Base-by-base conservation (phyloP, 2,888 invertebrate species). In the Megalurothrips usitatus region DNA sequence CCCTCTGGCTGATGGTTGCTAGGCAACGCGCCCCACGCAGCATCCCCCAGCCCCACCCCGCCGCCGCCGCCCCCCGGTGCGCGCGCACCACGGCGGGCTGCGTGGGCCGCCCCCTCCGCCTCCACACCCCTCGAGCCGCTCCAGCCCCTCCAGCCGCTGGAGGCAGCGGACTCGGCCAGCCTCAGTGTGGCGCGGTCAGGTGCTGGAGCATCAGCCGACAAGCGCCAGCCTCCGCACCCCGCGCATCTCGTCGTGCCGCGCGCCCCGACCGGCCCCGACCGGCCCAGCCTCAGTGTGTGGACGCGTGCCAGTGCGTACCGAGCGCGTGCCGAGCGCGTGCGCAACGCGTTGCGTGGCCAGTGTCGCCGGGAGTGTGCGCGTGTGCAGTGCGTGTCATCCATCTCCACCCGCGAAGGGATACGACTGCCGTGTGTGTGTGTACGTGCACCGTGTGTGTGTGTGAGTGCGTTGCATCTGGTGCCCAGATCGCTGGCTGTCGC, bases 11-110 rank as follows among this genome's bases (percentile, higher is more conserved):
- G 17, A 19, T 19, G 58, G 58, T 58, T 58, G 58, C 68, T 9
- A 23, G 68, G 68, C 68, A 75, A 75, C 68, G 23, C 68, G 26
- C 68, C 68, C 68, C 68, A 75, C 68, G 68, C 68, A 75, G 68
- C 68, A 75, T 75, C 68, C 23, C 68, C 4, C 6, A 9, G 23
- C 68, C 12, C 12, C 68, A 14, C 58, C 58, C 68, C 68, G 26
- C 26, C 68, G 23, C 68, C 34, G 34, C 34, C 34, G 34, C 34
- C 58, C 58, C 19, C 9, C 23, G 68, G 68, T 75, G 68, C 68
- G 68, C 68, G 68, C 68, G 68, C 68, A 75, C 8, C 68, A 23
- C 11, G 58, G 58, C 58, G 14, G 58, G 58, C 68, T 26, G 68
- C 68, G 68, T 23, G 68, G 68, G 68, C 12, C 23, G 68, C 9